Percentiles rank a stretch among this genome's conserved stretches.
Evolutionary conservation across 2,888 invertebrate species (phyloP).

Genomic region (Anthrax anthrax): DNA sequence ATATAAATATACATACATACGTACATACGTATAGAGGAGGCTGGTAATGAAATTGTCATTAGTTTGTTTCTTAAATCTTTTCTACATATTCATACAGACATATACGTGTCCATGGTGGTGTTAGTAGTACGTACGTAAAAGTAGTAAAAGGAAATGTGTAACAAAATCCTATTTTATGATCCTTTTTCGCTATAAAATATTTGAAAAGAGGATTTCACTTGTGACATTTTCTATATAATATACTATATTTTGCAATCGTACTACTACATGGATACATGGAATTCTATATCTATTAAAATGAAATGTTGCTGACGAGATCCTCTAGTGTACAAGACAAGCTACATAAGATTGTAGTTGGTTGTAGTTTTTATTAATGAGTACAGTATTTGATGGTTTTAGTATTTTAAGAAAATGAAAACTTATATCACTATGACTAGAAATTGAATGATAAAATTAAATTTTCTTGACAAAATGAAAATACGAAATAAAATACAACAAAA

Average conservation of each 20-base stretch:
- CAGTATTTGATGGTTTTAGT: no score
- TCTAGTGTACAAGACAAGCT: no score
- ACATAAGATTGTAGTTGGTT: no score
- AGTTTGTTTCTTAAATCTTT: conserved; percentile 5
- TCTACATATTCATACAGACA: no score
- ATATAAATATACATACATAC: neutral
- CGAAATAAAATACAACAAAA: no score
- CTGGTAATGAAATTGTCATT: conserved; percentile 4
- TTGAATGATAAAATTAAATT: neutral
- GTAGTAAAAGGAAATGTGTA: conserved; percentile 6
- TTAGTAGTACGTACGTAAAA: no score
- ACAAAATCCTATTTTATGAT: conserved; percentile 13
- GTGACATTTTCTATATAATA: neutral
- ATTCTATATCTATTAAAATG: no score
- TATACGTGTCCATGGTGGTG: no score
- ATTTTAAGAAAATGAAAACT: conserved; percentile 10
- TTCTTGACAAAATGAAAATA: neutral
- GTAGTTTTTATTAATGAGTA: no score
- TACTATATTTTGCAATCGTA: no score
- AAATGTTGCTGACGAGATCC: no score
- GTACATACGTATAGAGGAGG: neutral
- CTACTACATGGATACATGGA: no score
- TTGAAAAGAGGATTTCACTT: neutral
- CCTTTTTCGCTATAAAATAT: neutral
- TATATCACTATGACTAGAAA: neutral